phyloP scores from a whole-genome alignment of 37 sponge, comb jelly and placozoan species.

The Beroe ovata region DNA sequence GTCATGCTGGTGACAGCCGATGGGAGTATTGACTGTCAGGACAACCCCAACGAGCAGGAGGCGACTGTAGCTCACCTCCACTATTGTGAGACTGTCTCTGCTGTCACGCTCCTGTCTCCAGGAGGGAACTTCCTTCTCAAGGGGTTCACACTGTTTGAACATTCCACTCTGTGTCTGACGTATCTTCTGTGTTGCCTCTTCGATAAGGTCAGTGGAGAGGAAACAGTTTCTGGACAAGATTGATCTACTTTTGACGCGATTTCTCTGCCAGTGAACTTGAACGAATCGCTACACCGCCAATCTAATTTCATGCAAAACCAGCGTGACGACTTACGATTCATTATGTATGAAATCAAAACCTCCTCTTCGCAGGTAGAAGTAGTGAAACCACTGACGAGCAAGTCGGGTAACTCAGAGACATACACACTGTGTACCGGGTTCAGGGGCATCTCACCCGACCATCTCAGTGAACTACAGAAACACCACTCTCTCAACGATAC shows the following conservation, averaged over 20 bases:
- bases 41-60: slow-evolving; percentile 85
- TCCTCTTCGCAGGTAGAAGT: slow-evolving; percentile 72
- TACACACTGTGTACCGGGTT: slow-evolving; percentile 84
- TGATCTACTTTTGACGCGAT: background rate
- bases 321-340: too few relatives aligned
- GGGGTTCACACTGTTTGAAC: slow-evolving; percentile 83
- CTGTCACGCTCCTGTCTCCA: slow-evolving; percentile 73
- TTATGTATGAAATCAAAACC: too few relatives aligned
- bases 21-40: slow-evolving; percentile 80
- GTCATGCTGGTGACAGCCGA: slow-evolving; percentile 82
- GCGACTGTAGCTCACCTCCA: slow-evolving; percentile 75
- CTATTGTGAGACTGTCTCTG: slow-evolving; percentile 79
- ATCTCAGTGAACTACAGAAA: background rate
- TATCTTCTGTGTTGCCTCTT: slow-evolving; percentile 88
- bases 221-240: background rate
- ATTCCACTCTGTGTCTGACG: slow-evolving; percentile 75
- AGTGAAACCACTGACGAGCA: slow-evolving; percentile 87
- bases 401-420: slow-evolving; percentile 84
- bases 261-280: too few relatives aligned
- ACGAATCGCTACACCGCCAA: too few relatives aligned
- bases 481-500: background rate
- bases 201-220: slow-evolving; percentile 72
- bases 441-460: slow-evolving; percentile 54
- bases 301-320: too few relatives aligned
- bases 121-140: slow-evolving; percentile 81